phyloP scores from a whole-genome alignment of 1,140 invertebrate genomes.

The Solenopsis fugax region DNA sequence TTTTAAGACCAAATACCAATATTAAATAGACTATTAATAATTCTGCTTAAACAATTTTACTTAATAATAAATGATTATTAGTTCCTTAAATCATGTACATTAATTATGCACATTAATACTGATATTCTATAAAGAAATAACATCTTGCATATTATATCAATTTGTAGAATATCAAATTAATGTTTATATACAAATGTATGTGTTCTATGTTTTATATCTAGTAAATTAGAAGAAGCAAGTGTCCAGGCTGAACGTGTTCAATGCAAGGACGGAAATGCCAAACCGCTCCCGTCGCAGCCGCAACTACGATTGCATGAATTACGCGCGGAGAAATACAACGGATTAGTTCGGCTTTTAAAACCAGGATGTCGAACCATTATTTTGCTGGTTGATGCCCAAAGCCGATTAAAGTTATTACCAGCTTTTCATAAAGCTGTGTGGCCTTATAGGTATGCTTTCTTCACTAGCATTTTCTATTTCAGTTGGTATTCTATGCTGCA shows the following conservation, averaged over 20 bases:
- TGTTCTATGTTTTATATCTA: slow-evolving; percentile 78
- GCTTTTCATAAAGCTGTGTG: slow-evolving; percentile 97
- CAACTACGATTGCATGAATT: slow-evolving; percentile 96
- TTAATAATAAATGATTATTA: neutral
- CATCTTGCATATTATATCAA: neutral
- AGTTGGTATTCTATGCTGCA: neutral
- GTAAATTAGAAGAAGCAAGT: slow-evolving; percentile 93
- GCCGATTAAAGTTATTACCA: slow-evolving; percentile 94
- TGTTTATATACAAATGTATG: neutral
- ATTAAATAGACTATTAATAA: too few species aligned
- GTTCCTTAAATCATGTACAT: neutral
- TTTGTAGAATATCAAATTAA: neutral
- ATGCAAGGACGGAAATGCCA: slow-evolving; percentile 83
- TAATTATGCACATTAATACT: neutral
- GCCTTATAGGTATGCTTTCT: slow-evolving; percentile 93
- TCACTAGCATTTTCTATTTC: neutral
- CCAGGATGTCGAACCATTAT: slow-evolving; percentile 98
- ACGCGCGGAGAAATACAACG: slow-evolving; percentile 97
- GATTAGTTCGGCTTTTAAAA: slow-evolving; percentile 96
- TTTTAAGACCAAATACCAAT: too few species aligned
- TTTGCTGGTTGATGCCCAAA: slow-evolving; percentile 95
- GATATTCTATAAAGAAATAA: neutral
- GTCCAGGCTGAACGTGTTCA: slow-evolving; percentile 89
- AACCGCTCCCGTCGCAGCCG: slow-evolving; percentile 85
- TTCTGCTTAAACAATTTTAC: too few species aligned